Evolutionary conservation across 2,797 vertebrate genomes (phyloP), one percentile per base, ranked within the genome.

Genomic region (Manis pentadactyla): DNA sequence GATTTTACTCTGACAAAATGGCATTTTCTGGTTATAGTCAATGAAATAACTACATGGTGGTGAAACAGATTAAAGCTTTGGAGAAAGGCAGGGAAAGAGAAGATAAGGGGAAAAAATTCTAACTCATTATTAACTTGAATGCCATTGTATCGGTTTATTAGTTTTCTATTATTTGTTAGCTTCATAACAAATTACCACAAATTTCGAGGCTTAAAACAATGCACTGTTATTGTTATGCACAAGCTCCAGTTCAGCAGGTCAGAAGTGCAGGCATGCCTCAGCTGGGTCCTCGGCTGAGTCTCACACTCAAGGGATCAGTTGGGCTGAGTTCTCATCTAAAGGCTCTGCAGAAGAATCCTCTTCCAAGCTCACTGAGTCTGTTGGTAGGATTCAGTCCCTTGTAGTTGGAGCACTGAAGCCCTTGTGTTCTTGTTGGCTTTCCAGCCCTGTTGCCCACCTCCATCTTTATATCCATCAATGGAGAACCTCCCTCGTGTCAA

Each of bases 11-110:
- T 85, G n/a, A 90, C 88, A 83, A 39, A 97, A 87, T 77, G 23
- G 31, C 34, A 79, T 97, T 89, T 97, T 93, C 73, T 59, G 82
- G 64, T 93, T 95, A 59, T 64, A 88, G 55, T 94, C 53, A 94
- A 21, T 90, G 64, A 97, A 98, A 94, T 90, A 95, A 87, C 34
- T 85, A 0, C 51, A 34, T 77, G 69, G 29, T 83, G 4, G 61
- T 18, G 46, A 97, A 97, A 61, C 25, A 59, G 37, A 73, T 87
- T 49, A 66, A 94, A 75, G 49, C 87, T 95, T 82, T 39, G 77
- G 11, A 87, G 68, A 81, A 39, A 85, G 23, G 19, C 37, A 37
- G 37, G 14, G 31, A 86, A 29, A 95, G 27, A 87, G 42, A 31
- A 81, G 29, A 74, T 4, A 92, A 39, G 71, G 12, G 75, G 83